Evolutionary conservation across 2,797 vertebrate species (phyloP), one percentile per base, ranked within the genome.

Genomic region (Clarias platycephalus): DNA sequence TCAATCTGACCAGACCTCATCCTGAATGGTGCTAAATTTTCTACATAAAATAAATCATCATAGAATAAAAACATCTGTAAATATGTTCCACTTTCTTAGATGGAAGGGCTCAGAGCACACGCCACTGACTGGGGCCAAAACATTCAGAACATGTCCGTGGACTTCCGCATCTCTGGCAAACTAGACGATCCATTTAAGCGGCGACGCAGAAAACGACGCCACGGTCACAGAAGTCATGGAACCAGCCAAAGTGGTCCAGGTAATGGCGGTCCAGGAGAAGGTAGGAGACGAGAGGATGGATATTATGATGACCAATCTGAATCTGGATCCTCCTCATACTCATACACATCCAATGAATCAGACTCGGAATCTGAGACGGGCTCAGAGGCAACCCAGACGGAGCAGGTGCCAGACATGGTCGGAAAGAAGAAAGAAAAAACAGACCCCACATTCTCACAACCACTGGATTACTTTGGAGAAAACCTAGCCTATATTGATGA

Each of bases 401-500:
- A 95, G 0, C 90, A 18, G 49, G 93, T 95, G 57, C 90, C 91
- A 4, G 93, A 92, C 12, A 91, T 86, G 26, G 20, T 31, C 2
- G 53, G 76, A 53, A 53, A 53, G 28, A 18, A 79, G 20, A 53
- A 70, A 87, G 77, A 87, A 89, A 67, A 72, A 88, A 86, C 82
- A 13, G 86, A 93, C 0, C 44, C 81, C 13, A 62, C 90, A 31
- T 49, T 91, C 83, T 89, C 93, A 83, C 94, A 94, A 86, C 95
- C 95, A 26, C 90, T 97, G 86, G 97, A 97, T 88, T 97, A 95
- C 91, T 94, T 96, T 83, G 96, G 96, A 13, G 96, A 97, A 92
- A 97, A 97, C 85, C 92, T 98, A 57, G 96, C 96, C 0, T 98
- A 95, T 87, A 97, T 97, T 12, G 97, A 98, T 0, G 97, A 97